Percentiles rank a stretch among this genome's conserved stretches.
phyloP scores from a whole-genome alignment of 23 tunicate species.

The Trididemnum nubilum region DNA sequence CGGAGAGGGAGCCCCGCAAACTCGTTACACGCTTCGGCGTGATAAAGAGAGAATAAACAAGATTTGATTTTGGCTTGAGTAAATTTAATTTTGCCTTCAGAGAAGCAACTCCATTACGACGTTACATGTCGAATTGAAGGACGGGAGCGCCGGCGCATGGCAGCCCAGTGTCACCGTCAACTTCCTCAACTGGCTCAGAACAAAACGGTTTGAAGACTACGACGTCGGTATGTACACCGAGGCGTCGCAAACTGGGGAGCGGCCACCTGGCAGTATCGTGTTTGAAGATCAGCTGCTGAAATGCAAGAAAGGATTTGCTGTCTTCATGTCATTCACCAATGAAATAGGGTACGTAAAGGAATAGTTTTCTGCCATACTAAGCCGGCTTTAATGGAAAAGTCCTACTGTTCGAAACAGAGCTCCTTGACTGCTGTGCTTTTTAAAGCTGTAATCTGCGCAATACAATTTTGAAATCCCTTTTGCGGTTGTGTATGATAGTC shows the following conservation, averaged over 20 bases:
- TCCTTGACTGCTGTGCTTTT: no score
- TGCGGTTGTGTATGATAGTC: no score
- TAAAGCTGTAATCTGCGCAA: no score
- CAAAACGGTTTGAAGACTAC: constrained; percentile 18
- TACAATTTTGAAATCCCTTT: no score
- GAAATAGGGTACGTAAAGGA: constrained; percentile 41
- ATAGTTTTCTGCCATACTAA: no score
- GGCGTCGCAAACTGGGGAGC: neutral
- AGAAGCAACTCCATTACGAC: constrained; percentile 71
- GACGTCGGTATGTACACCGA: constrained; percentile 16
- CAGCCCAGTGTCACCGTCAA: constrained; percentile 21
- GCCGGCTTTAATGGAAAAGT: neutral
- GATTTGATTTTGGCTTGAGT: no score
- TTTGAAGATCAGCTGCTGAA: constrained; percentile 58
- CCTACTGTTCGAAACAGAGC: neutral
- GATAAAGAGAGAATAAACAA: no score
- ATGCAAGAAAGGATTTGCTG: constrained; percentile 60
- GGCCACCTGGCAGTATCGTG: constrained; percentile 47
- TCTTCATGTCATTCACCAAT: constrained; percentile 59
- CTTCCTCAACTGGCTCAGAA: constrained; percentile 10
- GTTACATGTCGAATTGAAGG: constrained; percentile 28
- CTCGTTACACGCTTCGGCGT: no score
- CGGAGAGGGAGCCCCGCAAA: no score
- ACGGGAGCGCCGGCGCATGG: constrained; percentile 14
- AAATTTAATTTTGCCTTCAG: no score